phyloP scores from a whole-genome alignment of 2,113 vertebrate species.

The Pygoscelis antarcticus region DNA sequence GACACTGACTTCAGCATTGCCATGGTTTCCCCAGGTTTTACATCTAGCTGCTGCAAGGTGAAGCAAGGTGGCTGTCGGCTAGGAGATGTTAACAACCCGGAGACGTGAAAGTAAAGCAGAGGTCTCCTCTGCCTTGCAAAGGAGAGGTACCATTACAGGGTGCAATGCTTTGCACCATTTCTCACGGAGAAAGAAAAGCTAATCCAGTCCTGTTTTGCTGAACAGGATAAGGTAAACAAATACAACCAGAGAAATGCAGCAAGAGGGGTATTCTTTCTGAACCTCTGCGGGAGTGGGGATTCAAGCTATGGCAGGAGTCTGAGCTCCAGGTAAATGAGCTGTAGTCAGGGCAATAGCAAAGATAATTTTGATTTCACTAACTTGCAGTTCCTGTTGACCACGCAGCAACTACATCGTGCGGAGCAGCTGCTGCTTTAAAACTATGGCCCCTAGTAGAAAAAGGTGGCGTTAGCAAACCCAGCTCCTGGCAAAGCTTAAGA shows the following conservation, averaged over 20 bases:
- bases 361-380: not conserved
- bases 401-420: fast-evolving
- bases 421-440: not conserved
- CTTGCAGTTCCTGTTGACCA: not conserved
- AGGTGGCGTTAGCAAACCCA: fast-evolving
- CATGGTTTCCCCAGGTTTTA: slow-evolving; percentile 2
- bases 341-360: not conserved
- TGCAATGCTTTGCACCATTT: not conserved
- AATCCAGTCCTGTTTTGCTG: not conserved
- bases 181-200: fast-evolving
- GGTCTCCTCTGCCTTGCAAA: not conserved
- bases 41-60: not conserved
- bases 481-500: not conserved
- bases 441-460: not conserved
- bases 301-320: not conserved
- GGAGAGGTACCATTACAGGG: not conserved
- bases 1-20: not conserved
- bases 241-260: no score
- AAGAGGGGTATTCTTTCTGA: fast-evolving
- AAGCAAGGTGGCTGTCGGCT: not conserved
- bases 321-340: not conserved
- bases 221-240: not conserved
- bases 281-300: fast-evolving
- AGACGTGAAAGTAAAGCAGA: not conserved
- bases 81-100: not conserved